Evolutionary conservation across 2,888 invertebrate species (phyloP).

Genomic region (Diaprepes abbreviatus): DNA sequence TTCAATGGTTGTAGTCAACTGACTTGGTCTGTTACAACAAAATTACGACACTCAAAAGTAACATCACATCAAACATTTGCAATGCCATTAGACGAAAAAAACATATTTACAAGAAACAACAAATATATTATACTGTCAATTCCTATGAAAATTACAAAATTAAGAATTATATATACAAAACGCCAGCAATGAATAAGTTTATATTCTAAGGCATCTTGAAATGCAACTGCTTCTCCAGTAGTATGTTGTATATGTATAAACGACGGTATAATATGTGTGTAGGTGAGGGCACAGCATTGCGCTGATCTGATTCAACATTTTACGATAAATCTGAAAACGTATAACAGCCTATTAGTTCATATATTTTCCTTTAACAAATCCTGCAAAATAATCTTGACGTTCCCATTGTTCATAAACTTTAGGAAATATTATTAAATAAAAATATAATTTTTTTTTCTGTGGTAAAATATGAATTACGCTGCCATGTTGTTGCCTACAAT

Average conservation of each 20-base stretch:
- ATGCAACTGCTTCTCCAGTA: conserved; percentile 56
- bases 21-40: conserved; percentile 10
- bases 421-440: too few relatives aligned
- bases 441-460: too few relatives aligned
- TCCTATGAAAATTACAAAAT: conserved; percentile 61
- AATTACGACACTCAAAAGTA: conserved; percentile 20
- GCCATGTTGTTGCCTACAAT: too few relatives aligned
- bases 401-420: too few relatives aligned
- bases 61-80: conserved; percentile 35
- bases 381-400: too few relatives aligned
- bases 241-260: conserved; percentile 58
- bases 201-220: conserved; percentile 62
- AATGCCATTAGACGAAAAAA: conserved; percentile 38
- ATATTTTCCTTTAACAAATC: too few relatives aligned
- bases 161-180: conserved; percentile 60
- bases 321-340: conserved; percentile 66
- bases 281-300: conserved; percentile 54
- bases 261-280: conserved; percentile 58
- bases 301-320: conserved; percentile 55
- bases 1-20: neutral
- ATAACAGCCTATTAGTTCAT: conserved; percentile 6
- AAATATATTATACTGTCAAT: conserved; percentile 59
- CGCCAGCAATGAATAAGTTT: conserved; percentile 62
- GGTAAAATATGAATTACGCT: too few relatives aligned
- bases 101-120: conserved; percentile 59